Conservation (phyloP, 2,888 invertebrate genomes). For the Phaonia tiefii region DNA sequence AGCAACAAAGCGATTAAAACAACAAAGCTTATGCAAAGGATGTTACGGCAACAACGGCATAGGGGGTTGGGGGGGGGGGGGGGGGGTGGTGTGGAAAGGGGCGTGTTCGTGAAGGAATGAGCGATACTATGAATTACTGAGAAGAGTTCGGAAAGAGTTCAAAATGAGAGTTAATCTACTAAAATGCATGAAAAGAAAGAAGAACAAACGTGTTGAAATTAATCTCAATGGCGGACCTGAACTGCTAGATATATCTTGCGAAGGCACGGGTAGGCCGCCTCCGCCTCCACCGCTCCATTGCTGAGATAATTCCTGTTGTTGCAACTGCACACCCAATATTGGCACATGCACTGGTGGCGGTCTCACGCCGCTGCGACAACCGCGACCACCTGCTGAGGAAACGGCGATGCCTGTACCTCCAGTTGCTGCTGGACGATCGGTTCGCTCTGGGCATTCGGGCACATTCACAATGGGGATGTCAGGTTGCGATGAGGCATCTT, state of each 20-base stretch:
- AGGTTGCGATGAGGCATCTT: conserved; percentile 65
- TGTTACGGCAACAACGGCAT: conserved; percentile 20
- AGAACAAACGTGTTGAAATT: conserved; percentile 68
- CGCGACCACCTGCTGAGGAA: conserved; percentile 73
- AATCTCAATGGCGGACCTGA: conserved; percentile 79
- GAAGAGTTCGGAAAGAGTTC: conserved; percentile 13
- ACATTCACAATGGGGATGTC: conserved; percentile 80
- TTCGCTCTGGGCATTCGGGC: conserved; percentile 77
- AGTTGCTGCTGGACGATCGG: conserved; percentile 59
- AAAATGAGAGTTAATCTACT: not conserved
- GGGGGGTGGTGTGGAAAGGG: conserved; percentile 1
- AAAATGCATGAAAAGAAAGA: conserved; percentile 33
- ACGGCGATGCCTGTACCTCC: conserved; percentile 68
- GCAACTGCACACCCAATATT: conserved; percentile 77
- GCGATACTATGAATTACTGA: not conserved
- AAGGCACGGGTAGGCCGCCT: conserved; percentile 81
- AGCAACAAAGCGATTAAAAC: too few relatives aligned
- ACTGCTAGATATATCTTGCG: conserved; percentile 81
- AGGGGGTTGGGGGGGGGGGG: not conserved
- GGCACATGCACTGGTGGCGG: conserved; percentile 78
- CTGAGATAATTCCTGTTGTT: conserved; percentile 79
- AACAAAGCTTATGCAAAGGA: too few relatives aligned
- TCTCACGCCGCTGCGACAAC: conserved; percentile 75
- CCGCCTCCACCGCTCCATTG: conserved; percentile 75
- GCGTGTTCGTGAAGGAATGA: conserved; percentile 8